These are phyloP conservation scores for Eurois occulta DNA, from an alignment of 2,888 invertebrate species.

Conservation along the genomic window DNA sequence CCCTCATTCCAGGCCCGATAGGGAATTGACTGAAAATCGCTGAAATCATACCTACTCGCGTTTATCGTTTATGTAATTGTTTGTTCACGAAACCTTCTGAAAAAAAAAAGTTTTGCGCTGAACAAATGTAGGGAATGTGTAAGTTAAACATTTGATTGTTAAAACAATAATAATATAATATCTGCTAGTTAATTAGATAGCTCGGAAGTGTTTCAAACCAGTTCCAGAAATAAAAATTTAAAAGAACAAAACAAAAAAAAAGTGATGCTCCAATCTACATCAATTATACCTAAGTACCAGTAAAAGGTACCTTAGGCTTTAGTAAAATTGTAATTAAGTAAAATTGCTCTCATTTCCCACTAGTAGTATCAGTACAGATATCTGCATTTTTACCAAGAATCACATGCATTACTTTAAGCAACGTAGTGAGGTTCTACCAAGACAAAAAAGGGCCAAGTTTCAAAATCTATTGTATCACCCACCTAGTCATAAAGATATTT, in stretches of 20 bases:
- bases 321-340: no score
- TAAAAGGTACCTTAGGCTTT: no score
- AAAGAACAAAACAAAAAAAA: not conserved
- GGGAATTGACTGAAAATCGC: constrained; percentile 36
- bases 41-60: constrained; percentile 24
- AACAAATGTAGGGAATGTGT: not conserved
- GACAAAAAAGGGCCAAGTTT: no score
- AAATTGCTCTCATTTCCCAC: not conserved
- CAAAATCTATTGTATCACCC: no score
- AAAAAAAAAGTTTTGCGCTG: not conserved
- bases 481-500: no score
- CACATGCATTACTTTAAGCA: no score
- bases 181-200: not conserved
- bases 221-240: not conserved
- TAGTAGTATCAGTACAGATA: no score
- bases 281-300: not conserved
- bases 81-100: not conserved
- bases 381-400: no score
- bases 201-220: not conserved
- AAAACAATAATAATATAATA: no score
- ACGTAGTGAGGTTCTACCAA: no score
- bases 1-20: constrained; percentile 33
- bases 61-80: constrained; percentile 30
- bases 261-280: not conserved
- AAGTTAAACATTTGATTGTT: not conserved